Conservation (phyloP, 2,113 vertebrate genomes). For the Antennarius striatus region DNA sequence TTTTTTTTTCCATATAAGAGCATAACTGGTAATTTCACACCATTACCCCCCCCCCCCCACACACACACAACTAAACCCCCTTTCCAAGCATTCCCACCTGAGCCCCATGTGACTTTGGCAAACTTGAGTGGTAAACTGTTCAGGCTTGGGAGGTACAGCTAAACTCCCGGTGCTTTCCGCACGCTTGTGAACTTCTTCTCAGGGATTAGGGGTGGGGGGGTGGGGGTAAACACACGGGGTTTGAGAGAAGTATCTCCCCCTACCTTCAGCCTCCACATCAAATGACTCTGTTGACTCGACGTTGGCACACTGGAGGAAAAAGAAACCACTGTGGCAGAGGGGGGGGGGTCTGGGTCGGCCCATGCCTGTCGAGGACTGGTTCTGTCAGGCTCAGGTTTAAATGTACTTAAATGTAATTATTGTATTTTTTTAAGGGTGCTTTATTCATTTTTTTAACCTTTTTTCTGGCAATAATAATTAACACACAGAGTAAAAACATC, state of each 20-base stretch:
- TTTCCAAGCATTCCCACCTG: conserved; percentile 42
- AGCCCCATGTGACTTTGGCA: conserved; percentile 20
- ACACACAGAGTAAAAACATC: too few relatives aligned
- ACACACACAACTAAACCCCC: neutral
- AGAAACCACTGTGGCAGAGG: conserved; percentile 7
- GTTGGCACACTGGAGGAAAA: conserved; percentile 13
- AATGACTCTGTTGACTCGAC: conserved; percentile 47
- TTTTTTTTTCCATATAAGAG: conserved; percentile 1
- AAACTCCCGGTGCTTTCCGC: conserved; percentile 63
- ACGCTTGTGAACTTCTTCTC: conserved; percentile 61
- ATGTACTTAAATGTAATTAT: neutral
- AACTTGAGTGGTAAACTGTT: conserved; percentile 32
- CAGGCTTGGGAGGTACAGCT: conserved; percentile 50
- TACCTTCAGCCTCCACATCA: conserved; percentile 53
- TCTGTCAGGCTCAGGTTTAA: conserved; percentile 31
- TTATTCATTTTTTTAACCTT: too few relatives aligned
- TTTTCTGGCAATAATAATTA: too few relatives aligned
- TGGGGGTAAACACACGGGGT: conserved; percentile 59
- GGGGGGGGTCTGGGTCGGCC: conserved; percentile 1
- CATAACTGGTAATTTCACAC: conserved; percentile 7
- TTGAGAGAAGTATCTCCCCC: conserved; percentile 49
- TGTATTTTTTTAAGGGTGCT: too few relatives aligned
- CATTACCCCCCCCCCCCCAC: conserved; percentile 15
- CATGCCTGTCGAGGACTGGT: conserved; percentile 13
- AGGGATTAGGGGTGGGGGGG: conserved; percentile 61